Base-by-base conservation (phyloP, 2,113 vertebrate genomes). In the Alces alces region DNA sequence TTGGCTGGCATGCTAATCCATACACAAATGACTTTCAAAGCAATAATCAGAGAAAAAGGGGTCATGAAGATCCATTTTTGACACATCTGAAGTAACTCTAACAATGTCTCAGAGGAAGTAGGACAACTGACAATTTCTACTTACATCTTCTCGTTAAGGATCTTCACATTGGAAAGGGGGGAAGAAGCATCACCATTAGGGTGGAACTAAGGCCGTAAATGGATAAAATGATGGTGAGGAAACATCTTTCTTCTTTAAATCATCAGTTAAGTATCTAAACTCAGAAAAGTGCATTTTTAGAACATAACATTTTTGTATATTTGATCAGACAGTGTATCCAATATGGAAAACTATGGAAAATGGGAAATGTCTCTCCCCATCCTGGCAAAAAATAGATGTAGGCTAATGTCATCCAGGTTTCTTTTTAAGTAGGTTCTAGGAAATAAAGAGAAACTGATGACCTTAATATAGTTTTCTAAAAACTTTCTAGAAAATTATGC, bases 401-500 rank as follows among this genome's bases (percentile, higher is more conserved):
- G 15, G 6, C 3, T 90, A 60, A 45, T 86, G 79, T 11, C 66
- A 28, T 19, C 12, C 2, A 28, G 28, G 6, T 36, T 70, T 79
- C 73, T 76, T 50, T 58, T 89, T 45, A 45, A 61, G 36, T 78
- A 55, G 28, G 33, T 17, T 86, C 14, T 2, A 70, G 52, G 70
- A 10, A 52, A 64, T 70, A 80, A 70, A 86, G 10, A 96, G 47
- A 94, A 91, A 27, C 10, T 54, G 21, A 36, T 76, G 25, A 89
- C 25, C 28, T 55, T 95, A 66, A 58, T 57, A 28, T 28, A 90
- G 47, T 50, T 96, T 84, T 91, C 19, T 52, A 33, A 95, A 96
- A 95, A 91, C 55, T 61, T 96, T 86, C 79, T 96, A 96, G 55
- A 95, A 97, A 92, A 92, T n/a, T 70, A 50, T 61, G 57, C 43